A percentile compares a stretch with the other conserved stretches of the same genome.
Evolutionary conservation across 2,888 invertebrate genomes (phyloP).

Genomic region (Crocallis elinguaria): DNA sequence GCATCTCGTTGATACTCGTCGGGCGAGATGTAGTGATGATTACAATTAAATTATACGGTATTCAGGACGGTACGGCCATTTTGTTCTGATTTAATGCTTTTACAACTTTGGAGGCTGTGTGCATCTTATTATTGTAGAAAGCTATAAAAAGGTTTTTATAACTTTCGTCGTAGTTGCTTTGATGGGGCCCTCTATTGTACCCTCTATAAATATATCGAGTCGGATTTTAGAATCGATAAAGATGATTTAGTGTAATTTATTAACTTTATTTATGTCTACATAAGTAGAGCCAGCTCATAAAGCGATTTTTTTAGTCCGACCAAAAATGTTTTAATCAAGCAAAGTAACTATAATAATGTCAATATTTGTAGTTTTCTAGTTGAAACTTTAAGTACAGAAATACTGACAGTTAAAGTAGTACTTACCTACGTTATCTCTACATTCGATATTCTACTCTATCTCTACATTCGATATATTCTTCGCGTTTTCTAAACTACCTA

Average conservation of each 20-base stretch:
- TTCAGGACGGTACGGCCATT: slow-evolving; percentile 68
- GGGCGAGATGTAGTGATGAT: slow-evolving; percentile 82
- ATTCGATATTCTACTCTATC: too few relatives aligned
- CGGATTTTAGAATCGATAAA: neutral
- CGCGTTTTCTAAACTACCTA: neutral
- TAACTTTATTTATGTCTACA: neutral
- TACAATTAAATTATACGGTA: slow-evolving; percentile 81
- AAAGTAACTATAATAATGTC: too few relatives aligned
- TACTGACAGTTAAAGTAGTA: too few relatives aligned
- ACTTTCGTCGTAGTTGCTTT: slow-evolving; percentile 8
- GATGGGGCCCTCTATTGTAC: slow-evolving; percentile 10
- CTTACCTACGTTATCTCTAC: neutral
- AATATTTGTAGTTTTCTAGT: too few relatives aligned
- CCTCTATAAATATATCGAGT: slow-evolving; percentile 15
- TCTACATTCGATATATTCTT: too few relatives aligned
- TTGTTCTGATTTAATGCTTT: slow-evolving; percentile 74
- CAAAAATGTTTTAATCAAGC: too few relatives aligned
- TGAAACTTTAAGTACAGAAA: too few relatives aligned
- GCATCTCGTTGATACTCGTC: slow-evolving; percentile 82
- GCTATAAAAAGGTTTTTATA: slow-evolving; percentile 21
- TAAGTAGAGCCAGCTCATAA: too few relatives aligned
- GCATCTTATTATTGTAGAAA: slow-evolving; percentile 40
- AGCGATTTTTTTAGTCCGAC: too few relatives aligned
- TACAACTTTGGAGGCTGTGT: slow-evolving; percentile 38
- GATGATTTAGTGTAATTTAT: neutral